A percentile compares a stretch with the other conserved stretches of the same genome.
phyloP scores from a whole-genome alignment of 2,888 invertebrate genomes.

The Gasteruption jaculator region DNA sequence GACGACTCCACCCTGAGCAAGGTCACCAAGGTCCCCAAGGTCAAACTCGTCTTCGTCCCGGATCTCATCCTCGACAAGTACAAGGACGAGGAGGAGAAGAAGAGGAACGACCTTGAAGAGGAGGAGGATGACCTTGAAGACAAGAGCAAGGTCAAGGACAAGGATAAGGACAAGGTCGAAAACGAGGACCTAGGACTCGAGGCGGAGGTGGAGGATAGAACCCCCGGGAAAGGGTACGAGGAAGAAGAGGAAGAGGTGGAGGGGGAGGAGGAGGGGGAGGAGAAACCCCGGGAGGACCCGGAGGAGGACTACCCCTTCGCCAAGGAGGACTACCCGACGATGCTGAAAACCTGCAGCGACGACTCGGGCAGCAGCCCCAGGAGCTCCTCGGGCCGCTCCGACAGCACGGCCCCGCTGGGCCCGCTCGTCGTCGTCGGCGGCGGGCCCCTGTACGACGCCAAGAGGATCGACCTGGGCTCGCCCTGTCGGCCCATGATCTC shows the following conservation, averaged over 20 bases:
- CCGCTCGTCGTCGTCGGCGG: conserved; percentile 32
- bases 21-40: conserved; percentile 47
- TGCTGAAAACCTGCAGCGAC: conserved; percentile 49
- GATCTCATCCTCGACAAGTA: conserved; percentile 52
- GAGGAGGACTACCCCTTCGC: conserved; percentile 50
- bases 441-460: conserved; percentile 37
- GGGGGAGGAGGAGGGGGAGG: conserved; percentile 26
- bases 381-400: conserved; percentile 47
- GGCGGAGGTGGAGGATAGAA: background rate
- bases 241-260: conserved; percentile 21
- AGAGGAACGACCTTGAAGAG: conserved; percentile 54
- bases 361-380: conserved; percentile 48
- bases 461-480: conserved; percentile 43
- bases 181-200: conserved; percentile 16
- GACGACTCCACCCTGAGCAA: conserved; percentile 39
- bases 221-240: conserved; percentile 15
- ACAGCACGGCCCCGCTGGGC: conserved; percentile 43
- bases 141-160: conserved; percentile 11
- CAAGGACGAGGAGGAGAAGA: conserved; percentile 52
- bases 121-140: conserved; percentile 27
- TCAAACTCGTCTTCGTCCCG: conserved; percentile 53
- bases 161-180: background rate
- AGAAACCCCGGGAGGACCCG: conserved; percentile 45
- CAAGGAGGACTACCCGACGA: conserved; percentile 50
- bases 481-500: conserved; percentile 40